These are phyloP conservation scores for Escarpia spicata DNA, from an alignment of 2,888 invertebrate genomes.

Conservation along the genomic window DNA sequence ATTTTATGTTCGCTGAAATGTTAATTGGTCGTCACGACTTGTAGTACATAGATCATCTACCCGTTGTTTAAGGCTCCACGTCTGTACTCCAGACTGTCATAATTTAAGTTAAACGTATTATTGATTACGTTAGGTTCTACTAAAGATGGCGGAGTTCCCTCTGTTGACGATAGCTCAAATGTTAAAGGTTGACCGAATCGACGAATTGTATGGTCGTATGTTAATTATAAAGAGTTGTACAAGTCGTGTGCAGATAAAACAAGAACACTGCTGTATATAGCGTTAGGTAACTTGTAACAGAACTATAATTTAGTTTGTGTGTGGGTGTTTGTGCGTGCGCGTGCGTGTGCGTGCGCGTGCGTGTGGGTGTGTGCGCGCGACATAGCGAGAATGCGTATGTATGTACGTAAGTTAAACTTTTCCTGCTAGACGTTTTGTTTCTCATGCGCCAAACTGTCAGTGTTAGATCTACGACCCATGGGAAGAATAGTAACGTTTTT, in stretches of 20 bases:
- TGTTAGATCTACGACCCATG: no score
- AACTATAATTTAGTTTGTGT: no score
- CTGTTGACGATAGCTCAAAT: neutral
- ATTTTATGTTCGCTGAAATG: neutral
- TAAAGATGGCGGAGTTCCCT: neutral
- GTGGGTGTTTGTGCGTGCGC: no score
- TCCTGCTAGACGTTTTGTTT: no score
- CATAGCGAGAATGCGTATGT: no score
- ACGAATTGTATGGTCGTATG: neutral
- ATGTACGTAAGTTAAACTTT: no score
- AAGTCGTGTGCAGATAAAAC: neutral
- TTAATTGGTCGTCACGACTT: neutral
- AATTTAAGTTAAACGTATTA: neutral
- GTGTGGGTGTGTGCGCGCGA: no score
- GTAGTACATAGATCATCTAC: neutral
- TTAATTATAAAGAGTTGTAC: neutral
- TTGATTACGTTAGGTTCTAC: neutral
- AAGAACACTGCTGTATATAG: neutral
- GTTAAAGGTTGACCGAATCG: neutral
- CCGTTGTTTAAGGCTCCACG: neutral
- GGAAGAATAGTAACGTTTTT: no score
- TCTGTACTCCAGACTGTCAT: neutral
- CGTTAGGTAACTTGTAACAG: neutral
- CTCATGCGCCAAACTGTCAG: no score
- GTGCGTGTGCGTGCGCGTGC: no score